Percentiles rank a stretch among this genome's conserved stretches.
Evolutionary conservation across 1,140 invertebrate genomes (phyloP).

Genomic region (Mamestra configurata): DNA sequence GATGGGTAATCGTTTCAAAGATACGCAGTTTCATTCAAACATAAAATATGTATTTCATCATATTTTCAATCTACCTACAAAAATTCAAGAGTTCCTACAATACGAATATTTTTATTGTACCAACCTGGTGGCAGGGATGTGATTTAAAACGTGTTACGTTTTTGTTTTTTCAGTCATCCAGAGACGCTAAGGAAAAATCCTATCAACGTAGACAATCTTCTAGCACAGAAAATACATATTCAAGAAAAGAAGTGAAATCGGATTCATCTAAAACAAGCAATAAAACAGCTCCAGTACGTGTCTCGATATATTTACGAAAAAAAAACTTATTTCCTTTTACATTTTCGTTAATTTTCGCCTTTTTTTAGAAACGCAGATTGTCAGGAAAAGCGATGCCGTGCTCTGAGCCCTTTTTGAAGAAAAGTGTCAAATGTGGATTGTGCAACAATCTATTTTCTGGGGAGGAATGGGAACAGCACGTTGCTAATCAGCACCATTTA

Average conservation of each 20-base stretch:
- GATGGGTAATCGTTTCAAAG: too few species aligned
- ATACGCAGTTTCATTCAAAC: too few species aligned
- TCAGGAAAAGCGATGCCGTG: neutral
- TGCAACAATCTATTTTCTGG: constrained; percentile 58
- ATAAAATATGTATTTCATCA: too few species aligned
- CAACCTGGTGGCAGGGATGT: too few species aligned
- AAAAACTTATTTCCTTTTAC: neutral
- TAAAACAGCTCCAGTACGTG: neutral
- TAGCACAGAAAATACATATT: neutral
- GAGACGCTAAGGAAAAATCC: neutral
- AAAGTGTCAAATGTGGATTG: constrained; percentile 61
- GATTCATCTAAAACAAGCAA: neutral
- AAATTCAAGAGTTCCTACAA: too few species aligned
- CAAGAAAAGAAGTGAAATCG: neutral
- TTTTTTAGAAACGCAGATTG: constrained; percentile 33
- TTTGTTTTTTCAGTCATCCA: neutral
- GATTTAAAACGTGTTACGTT: too few species aligned
- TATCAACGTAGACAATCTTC: neutral
- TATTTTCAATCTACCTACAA: too few species aligned
- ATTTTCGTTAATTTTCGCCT: neutral
- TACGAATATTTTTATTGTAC: too few species aligned
- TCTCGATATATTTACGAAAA: neutral
- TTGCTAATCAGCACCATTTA: constrained; percentile 60
- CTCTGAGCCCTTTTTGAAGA: constrained; percentile 6
- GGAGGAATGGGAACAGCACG: constrained; percentile 65